Evolutionary conservation across 2,888 invertebrate genomes (phyloP), one percentile per base, ranked within the genome.

Genomic region (Metalampra italica): DNA sequence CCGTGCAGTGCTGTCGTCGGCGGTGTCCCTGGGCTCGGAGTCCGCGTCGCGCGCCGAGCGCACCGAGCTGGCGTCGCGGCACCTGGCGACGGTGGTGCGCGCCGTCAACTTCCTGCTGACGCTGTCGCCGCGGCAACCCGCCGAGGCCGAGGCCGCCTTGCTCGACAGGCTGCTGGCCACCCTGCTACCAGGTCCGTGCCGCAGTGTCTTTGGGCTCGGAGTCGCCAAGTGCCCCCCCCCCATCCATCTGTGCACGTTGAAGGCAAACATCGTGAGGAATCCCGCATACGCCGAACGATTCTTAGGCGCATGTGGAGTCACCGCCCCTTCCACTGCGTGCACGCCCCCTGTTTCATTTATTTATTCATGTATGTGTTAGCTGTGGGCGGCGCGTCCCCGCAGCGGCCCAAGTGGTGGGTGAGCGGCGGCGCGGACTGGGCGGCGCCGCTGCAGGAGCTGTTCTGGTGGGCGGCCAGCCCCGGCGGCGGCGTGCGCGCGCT

Each of bases 61-160:
- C 52, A 72, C 72, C 15, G 91, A 92, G 71, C 68, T 91, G 41
- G 83, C 83, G 42, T 90, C 92, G 59, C 84, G 92, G 9, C 91
- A 91, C 58, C 80, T 86, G 41, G 71, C 76, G 14, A 67, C 90
- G 7, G 76, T 91, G 39, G 61, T 78, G 42, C 90, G 91, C 52
- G 91, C 91, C 1, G 90, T 90, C 0, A 73, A 80, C 55, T 92
- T 91, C 68, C 73, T 92, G 55, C 60, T 69, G 34, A 34, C 78
- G 52, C 68, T 59, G 34, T 57, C 68, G 46, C 66, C 71, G 34
- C 41, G 45, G 57, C 60, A 56, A 51, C 56, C 57, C 45, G 59
- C 65, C 44, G 70, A 68, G 71, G 63, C 59, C 46, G 81, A 84
- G 57, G 85, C 82, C 49, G 59, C 51, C 49, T 71, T 92, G 15